phyloP scores from a whole-genome alignment of 2,797 vertebrate species.

The Gadopsis bispinosus region DNA sequence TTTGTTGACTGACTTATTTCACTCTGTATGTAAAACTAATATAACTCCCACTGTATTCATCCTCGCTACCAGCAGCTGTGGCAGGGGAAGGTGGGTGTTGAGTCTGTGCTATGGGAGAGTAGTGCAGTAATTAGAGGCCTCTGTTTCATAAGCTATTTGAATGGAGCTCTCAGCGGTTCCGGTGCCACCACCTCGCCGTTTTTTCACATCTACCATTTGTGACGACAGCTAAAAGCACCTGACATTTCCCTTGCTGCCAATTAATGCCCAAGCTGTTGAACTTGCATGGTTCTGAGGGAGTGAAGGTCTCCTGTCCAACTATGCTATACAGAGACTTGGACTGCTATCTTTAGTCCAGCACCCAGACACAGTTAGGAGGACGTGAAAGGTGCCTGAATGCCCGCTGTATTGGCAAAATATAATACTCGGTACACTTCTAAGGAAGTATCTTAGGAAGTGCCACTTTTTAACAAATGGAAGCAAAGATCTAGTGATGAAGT shows the following conservation, averaged over 20 bases:
- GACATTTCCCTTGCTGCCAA: constrained; percentile 68
- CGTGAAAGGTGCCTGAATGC: constrained; percentile 5
- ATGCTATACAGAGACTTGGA: constrained; percentile 33
- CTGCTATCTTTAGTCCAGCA: constrained; percentile 45
- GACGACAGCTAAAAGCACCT: constrained; percentile 68
- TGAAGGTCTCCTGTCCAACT: constrained; percentile 25
- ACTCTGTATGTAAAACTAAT: constrained; percentile 28
- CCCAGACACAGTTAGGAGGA: constrained; percentile 12
- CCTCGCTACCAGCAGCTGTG: constrained; percentile 28
- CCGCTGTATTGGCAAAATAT: neutral
- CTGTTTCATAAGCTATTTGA: constrained; percentile 63
- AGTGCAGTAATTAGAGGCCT: constrained; percentile 64
- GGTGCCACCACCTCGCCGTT: constrained; percentile 11
- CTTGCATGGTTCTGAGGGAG: constrained; percentile 20
- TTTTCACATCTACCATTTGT: constrained; percentile 54
- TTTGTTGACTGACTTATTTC: constrained; percentile 40
- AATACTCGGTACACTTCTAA: neutral
- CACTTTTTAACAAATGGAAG: neutral
- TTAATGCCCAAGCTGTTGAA: constrained; percentile 56
- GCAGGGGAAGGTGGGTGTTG: constrained; percentile 57
- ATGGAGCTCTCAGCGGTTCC: constrained; percentile 45
- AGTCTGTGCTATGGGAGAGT: constrained; percentile 30
- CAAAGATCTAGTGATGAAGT: neutral
- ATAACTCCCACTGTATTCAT: constrained; percentile 27
- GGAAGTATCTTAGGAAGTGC: neutral